Percentiles rank a stretch among this genome's conserved stretches.
Evolutionary conservation across 1,140 invertebrate species (phyloP).

Genomic region (Camponotus pennsylvanicus): DNA sequence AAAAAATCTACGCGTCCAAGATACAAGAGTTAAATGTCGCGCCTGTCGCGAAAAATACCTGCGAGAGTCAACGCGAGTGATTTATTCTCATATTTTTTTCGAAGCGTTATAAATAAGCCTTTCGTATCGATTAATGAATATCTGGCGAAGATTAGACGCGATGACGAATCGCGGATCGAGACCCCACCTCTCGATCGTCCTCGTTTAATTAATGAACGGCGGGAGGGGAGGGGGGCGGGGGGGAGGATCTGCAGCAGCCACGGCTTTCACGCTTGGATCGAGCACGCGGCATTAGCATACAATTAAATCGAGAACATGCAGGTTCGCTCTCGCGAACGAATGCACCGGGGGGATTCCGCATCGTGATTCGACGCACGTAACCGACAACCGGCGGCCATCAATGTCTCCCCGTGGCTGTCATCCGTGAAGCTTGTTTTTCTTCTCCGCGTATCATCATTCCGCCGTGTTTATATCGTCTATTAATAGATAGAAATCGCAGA

Average conservation of each 20-base stretch:
- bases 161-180: conserved; percentile 5
- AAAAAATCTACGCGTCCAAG: background rate
- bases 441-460: conserved; percentile 41
- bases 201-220: conserved; percentile 63
- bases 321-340: conserved; percentile 29
- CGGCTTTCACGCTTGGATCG: conserved; percentile 30
- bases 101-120: background rate
- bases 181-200: background rate
- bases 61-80: background rate
- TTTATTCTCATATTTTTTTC: conserved; percentile 11
- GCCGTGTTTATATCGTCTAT: conserved; percentile 62
- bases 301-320: conserved; percentile 60
- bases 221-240: background rate
- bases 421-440: conserved; percentile 59
- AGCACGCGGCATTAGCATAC: conserved; percentile 64
- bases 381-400: conserved; percentile 43
- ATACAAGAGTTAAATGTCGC: background rate
- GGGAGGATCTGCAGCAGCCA: background rate
- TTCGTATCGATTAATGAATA: conserved; percentile 6
- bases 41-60: background rate
- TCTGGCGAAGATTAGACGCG: conserved; percentile 23
- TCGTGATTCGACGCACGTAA: conserved; percentile 66
- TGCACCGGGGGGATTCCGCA: conserved; percentile 37
- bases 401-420: conserved; percentile 26
- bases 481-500: conserved; percentile 67